Percentiles rank a stretch among this genome's conserved stretches.
Evolutionary conservation across 2,888 invertebrate species (phyloP).

Genomic region (Yponomeuta cagnagella): DNA sequence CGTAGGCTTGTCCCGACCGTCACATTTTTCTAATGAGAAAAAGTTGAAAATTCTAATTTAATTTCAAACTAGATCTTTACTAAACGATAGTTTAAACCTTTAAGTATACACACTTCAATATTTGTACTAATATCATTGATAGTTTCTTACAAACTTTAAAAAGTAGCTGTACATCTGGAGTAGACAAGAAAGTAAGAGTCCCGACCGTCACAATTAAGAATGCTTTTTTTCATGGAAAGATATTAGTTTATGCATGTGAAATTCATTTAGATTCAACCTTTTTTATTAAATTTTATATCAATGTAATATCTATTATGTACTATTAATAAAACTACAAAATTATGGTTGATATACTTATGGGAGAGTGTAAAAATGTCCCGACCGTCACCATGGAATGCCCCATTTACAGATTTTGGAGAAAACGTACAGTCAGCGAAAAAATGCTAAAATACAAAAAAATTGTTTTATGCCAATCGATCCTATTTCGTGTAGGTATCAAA

Average conservation of each 20-base stretch:
- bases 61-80: too few species aligned
- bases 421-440: too few species aligned
- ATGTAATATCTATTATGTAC: constrained; percentile 10
- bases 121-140: constrained; percentile 15
- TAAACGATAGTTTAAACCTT: neutral
- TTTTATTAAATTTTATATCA: constrained; percentile 11
- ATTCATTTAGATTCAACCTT: constrained; percentile 6
- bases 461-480: too few species aligned
- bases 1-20: too few species aligned
- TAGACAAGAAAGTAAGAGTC: constrained; percentile 14
- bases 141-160: constrained; percentile 15
- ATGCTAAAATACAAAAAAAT: too few species aligned
- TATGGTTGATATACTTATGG: neutral
- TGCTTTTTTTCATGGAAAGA: constrained; percentile 12
- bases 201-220: constrained; percentile 14
- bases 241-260: constrained; percentile 11
- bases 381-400: constrained; percentile 10
- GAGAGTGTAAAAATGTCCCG: constrained; percentile 14
- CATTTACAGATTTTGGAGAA: too few species aligned
- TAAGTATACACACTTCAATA: constrained; percentile 13
- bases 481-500: too few species aligned
- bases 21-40: too few species aligned
- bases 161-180: constrained; percentile 14
- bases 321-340: constrained; percentile 14
- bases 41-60: too few species aligned